Percentiles rank a stretch among this genome's conserved stretches.
These are phyloP conservation scores for Podiceps cristatus DNA, from an alignment of 2,113 vertebrate genomes.

Conservation along the genomic window DNA sequence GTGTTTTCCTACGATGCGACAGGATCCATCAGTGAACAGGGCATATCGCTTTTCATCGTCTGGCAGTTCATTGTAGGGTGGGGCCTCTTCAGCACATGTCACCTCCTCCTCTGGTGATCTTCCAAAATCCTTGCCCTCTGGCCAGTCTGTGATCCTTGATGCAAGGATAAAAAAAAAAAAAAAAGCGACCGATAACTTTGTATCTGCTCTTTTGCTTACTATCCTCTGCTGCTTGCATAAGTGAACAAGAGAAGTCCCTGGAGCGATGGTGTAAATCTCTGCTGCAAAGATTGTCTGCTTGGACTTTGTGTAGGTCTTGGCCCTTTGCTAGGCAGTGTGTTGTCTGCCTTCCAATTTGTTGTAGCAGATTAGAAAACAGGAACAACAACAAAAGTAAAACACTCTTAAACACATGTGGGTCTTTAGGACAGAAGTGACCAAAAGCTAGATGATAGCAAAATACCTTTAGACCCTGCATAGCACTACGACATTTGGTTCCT, in stretches of 20 bases:
- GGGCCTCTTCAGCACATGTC: no score
- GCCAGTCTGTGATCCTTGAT: no score
- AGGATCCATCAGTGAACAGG: no score
- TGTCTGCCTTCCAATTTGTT: background rate
- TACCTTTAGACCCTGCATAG: background rate
- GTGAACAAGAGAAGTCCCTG: background rate
- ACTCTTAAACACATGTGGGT: background rate
- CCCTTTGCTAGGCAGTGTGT: background rate
- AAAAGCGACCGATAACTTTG: background rate
- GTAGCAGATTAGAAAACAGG: background rate
- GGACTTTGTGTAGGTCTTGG: background rate
- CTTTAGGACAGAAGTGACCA: background rate
- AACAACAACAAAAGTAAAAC: background rate
- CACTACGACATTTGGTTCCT: background rate
- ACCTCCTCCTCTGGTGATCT: no score
- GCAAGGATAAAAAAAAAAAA: background rate
- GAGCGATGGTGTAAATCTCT: background rate
- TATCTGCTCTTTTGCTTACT: background rate
- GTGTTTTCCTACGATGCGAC: no score
- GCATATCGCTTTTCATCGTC: no score
- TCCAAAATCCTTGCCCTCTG: no score
- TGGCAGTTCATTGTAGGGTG: no score
- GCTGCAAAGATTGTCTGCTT: background rate
- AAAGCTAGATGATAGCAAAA: background rate
- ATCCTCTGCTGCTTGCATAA: background rate